Base-by-base conservation (phyloP, 1,140 invertebrate species). In the Drosophila ambigua region DNA sequence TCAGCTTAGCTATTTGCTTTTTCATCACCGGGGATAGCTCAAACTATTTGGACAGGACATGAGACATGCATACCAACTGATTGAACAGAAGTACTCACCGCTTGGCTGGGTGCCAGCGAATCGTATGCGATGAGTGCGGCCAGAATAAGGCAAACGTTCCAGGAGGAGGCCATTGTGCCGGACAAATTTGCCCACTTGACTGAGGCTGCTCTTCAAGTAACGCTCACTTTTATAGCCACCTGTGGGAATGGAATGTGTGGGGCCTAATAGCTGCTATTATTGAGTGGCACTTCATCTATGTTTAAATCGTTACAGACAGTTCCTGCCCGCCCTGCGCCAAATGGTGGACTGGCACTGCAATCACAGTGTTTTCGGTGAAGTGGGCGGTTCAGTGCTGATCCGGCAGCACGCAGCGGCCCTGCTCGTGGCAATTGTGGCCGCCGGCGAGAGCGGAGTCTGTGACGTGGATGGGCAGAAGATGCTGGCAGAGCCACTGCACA, bases 331-430 rank as follows among this genome's bases (percentile, higher is more conserved):
- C 20, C 62, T 91, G 26, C 76, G 87, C 16, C 89, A 90, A 52
- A 77, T 91, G 63, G 59, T 92, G 28, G 91, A 91, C 49, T 92
- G 91, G 91, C 90, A 91, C 54, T 79, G 68, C 59, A 91, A 92
- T 83, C 73, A 91, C 79, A 75, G 90, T 49, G 62, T 79, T 58
- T 90, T 89, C 48, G 82, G 87, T 50, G 53, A 11, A 23, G 63
- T 84, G 61, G 89, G 87, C 69, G 79, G 83, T 52, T 72, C 90
- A 35, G 67, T 71, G 45, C 51, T 92, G 15, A 77, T 91, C 46
- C 77, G 89, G 2, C 91, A 91, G 55, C 91, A 92, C 88, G 91
- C 90, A 76, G 71, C 91, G 43, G 83, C 91, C 16, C 58, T 92
- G 51, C 20, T 92, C 16, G 66, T 63, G n/a, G 65, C 87, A 5